Evolutionary conservation across 2,888 invertebrate genomes (phyloP).

Genomic region (Brenthis ino): DNA sequence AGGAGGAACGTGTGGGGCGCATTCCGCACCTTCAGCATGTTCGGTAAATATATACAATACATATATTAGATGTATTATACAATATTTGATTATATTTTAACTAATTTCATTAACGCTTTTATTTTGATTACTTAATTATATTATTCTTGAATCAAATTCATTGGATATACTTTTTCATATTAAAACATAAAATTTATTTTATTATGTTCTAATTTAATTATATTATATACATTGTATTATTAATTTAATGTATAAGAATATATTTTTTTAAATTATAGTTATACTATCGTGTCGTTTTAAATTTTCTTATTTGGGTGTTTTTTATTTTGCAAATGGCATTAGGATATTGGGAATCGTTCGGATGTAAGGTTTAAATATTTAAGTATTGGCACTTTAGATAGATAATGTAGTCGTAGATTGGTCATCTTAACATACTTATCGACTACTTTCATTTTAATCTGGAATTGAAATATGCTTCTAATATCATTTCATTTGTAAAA

Average conservation of each 20-base stretch:
- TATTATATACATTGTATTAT: too few relatives aligned
- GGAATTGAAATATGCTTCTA: background rate
- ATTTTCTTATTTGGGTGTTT: slow-evolving; percentile 25
- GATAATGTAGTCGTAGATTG: slow-evolving; percentile 24
- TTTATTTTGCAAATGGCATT: slow-evolving; percentile 40
- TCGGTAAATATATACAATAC: slow-evolving; percentile 61
- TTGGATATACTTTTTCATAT: too few relatives aligned
- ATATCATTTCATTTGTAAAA: too few relatives aligned
- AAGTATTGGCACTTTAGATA: slow-evolving; percentile 41
- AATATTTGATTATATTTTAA: background rate
- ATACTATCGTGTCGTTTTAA: background rate
- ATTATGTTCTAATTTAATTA: too few relatives aligned
- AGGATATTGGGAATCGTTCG: slow-evolving; percentile 41
- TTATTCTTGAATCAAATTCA: background rate
- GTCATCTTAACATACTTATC: background rate
- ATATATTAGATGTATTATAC: background rate
- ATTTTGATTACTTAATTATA: background rate
- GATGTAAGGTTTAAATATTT: slow-evolving; percentile 42
- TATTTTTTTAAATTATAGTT: background rate
- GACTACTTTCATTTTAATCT: background rate
- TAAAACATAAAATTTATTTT: too few relatives aligned
- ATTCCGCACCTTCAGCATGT: slow-evolving; percentile 75
- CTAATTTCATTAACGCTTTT: background rate
- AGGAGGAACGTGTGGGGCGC: slow-evolving; percentile 71
- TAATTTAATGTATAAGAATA: too few relatives aligned